phyloP scores from a whole-genome alignment of 2,113 vertebrate genomes.

The Amblyornis subalaris region DNA sequence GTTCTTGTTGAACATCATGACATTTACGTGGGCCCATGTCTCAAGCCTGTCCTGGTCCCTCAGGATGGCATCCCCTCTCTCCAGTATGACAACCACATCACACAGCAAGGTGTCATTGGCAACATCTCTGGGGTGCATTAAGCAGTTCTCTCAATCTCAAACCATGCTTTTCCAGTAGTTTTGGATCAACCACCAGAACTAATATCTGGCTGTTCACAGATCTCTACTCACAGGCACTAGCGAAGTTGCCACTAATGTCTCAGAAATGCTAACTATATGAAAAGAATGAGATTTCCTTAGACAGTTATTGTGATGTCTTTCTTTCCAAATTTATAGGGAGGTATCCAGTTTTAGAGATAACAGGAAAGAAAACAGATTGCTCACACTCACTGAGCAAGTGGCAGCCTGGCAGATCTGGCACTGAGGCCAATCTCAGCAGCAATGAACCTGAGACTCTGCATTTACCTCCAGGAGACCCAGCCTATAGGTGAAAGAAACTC shows the following conservation, averaged over 20 bases:
- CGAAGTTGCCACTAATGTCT: background rate
- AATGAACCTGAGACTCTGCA: background rate
- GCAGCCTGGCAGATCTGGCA: background rate
- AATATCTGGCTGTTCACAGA: background rate
- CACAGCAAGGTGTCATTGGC: background rate
- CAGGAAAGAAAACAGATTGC: background rate
- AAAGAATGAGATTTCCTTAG: background rate
- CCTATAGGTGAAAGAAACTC: background rate
- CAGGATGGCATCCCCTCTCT: no score
- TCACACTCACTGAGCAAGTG: background rate
- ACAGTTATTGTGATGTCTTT: background rate
- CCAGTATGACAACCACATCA: background rate
- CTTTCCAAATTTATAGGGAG: background rate
- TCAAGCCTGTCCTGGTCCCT: background rate
- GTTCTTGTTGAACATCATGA: background rate
- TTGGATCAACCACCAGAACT: background rate
- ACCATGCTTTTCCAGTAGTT: background rate
- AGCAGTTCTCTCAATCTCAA: background rate
- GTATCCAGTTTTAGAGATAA: background rate
- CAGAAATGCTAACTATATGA: background rate
- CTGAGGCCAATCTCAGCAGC: background rate
- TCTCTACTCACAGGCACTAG: background rate
- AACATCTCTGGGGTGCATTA: background rate
- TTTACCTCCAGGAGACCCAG: background rate
- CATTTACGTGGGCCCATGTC: fast-evolving